These are phyloP conservation scores for Diarsia brunnea DNA, from an alignment of 2,888 invertebrate species.

Conservation along the genomic window DNA sequence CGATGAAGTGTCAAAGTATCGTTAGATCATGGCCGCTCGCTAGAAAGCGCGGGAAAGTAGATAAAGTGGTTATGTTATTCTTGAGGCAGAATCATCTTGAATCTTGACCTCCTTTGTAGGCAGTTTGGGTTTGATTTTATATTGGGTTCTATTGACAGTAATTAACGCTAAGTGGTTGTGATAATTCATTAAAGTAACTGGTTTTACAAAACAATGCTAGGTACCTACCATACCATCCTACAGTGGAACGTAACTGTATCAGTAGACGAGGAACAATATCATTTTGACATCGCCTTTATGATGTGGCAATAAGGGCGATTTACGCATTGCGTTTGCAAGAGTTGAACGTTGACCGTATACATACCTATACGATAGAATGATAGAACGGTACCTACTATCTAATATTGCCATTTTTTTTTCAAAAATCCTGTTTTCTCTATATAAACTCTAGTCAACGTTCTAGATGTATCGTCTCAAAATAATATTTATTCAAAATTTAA, in stretches of 20 bases:
- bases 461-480: slow-evolving; percentile 17
- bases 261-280: background rate
- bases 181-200: background rate
- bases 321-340: background rate
- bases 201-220: background rate
- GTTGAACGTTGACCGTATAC: background rate
- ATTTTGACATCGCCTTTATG: background rate
- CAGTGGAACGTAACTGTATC: background rate
- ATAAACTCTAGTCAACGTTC: background rate
- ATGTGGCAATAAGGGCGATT: background rate
- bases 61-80: slow-evolving; percentile 44
- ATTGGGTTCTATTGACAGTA: slow-evolving; percentile 4
- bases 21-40: slow-evolving; percentile 25
- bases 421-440: background rate
- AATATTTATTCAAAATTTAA: slow-evolving; percentile 10
- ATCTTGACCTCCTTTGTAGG: slow-evolving; percentile 35
- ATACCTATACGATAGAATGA: too few relatives aligned
- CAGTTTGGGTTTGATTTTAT: slow-evolving; percentile 11
- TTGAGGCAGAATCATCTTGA: slow-evolving; percentile 46
- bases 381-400: background rate
- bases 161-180: slow-evolving; percentile 7
- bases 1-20: slow-evolving; percentile 23
- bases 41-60: slow-evolving; percentile 66
- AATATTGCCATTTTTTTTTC: background rate
- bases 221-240: background rate